phyloP scores from a whole-genome alignment of 1,140 invertebrate genomes.

The Drosophila subpulchrella region DNA sequence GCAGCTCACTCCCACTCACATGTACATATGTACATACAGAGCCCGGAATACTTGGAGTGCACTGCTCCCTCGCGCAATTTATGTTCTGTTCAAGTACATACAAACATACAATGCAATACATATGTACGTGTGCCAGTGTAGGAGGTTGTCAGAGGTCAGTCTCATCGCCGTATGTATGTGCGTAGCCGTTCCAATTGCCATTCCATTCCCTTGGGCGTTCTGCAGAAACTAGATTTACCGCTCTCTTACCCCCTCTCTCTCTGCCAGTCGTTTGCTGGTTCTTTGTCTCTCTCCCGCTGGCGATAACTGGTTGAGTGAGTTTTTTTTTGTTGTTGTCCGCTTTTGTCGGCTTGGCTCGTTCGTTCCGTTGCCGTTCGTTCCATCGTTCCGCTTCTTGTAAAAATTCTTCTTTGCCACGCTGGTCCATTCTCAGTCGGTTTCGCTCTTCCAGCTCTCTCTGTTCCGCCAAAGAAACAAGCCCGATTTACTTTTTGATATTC shows the following conservation, averaged over 20 bases:
- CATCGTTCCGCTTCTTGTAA: slow-evolving; percentile 64
- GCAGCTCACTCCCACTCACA: slow-evolving; percentile 36
- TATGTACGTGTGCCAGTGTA: slow-evolving; percentile 54
- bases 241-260: slow-evolving; percentile 37
- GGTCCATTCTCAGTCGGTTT: slow-evolving; percentile 52
- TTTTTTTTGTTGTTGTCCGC: slow-evolving; percentile 33
- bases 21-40: slow-evolving; percentile 19
- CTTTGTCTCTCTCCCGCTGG: slow-evolving; percentile 61
- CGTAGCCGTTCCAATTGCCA: slow-evolving; percentile 64
- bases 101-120: slow-evolving; percentile 11
- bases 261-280: slow-evolving; percentile 23
- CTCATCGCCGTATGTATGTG: slow-evolving; percentile 59
- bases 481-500: too few relatives aligned
- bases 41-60: slow-evolving; percentile 65
- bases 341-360: slow-evolving; percentile 42
- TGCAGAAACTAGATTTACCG: slow-evolving; percentile 76
- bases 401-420: slow-evolving; percentile 68
- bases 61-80: slow-evolving; percentile 74
- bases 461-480: too few relatives aligned
- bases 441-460: too few relatives aligned
- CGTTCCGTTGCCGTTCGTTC: slow-evolving; percentile 37
- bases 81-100: slow-evolving; percentile 57
- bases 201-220: slow-evolving; percentile 62
- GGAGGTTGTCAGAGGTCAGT: slow-evolving; percentile 82
- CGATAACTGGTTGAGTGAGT: slow-evolving; percentile 78